A percentile compares a stretch with the other conserved stretches of the same genome.
These are phyloP conservation scores for Cybosia mesomella DNA, from an alignment of 2,888 invertebrate genomes.

Conservation along the genomic window DNA sequence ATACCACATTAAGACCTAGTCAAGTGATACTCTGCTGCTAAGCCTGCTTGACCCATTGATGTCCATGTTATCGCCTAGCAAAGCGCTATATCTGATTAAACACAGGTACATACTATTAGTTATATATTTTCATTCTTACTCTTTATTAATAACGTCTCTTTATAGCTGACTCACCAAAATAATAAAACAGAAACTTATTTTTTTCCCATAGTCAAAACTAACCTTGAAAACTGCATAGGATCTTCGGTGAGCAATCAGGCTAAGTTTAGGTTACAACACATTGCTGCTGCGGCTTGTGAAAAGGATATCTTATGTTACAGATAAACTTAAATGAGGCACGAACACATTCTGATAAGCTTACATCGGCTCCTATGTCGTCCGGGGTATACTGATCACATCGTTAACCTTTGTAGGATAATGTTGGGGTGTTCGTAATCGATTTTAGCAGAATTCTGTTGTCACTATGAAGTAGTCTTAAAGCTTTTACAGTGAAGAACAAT, in stretches of 20 bases:
- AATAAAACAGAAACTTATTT: no score
- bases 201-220: not conserved
- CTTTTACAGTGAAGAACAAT: no score
- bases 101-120: no score
- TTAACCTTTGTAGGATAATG: slow-evolving; percentile 3
- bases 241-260: not conserved
- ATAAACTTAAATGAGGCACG: not conserved
- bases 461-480: not conserved
- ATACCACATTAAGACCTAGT: no score
- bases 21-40: no score
- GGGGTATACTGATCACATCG: not conserved
- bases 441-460: not conserved
- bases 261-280: not conserved
- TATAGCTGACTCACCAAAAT: no score
- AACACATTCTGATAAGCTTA: slow-evolving; percentile 5
- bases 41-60: no score
- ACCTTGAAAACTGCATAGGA: not conserved
- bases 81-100: no score
- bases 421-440: not conserved
- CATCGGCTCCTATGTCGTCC: not conserved
- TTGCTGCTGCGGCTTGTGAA: no score
- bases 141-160: no score
- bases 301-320: not conserved
- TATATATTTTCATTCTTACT: no score
- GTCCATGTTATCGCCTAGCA: no score